A percentile compares a stretch with the other conserved stretches of the same genome.
These are phyloP conservation scores for Pluvialis apricaria DNA, from an alignment of 2,113 vertebrate genomes.

Conservation along the genomic window DNA sequence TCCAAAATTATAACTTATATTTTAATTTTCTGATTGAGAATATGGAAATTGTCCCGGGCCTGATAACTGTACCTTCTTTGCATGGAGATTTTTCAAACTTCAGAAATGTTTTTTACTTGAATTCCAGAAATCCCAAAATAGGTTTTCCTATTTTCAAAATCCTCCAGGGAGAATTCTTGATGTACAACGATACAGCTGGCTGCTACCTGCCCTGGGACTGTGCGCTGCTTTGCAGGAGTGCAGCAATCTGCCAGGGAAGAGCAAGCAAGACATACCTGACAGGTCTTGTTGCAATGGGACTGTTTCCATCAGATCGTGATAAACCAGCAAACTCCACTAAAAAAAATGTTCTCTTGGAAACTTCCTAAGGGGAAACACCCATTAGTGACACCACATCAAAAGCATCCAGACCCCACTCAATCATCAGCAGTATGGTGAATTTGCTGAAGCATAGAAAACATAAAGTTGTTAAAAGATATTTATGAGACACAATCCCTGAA, in stretches of 20 bases:
- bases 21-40: neutral
- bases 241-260: neutral
- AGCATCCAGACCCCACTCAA: neutral
- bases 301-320: neutral
- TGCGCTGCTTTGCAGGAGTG: neutral
- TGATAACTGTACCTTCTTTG: neutral
- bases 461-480: neutral
- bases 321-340: neutral
- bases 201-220: neutral
- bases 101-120: neutral
- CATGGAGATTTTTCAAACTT: neutral
- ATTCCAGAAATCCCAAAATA: neutral
- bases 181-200: neutral
- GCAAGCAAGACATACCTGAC: neutral
- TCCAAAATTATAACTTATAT: neutral
- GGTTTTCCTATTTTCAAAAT: neutral
- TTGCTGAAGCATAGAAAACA: neutral
- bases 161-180: neutral
- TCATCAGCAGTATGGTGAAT: neutral
- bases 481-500: neutral
- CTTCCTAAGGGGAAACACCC: neutral
- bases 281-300: neutral
- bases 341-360: slow-evolving; percentile 10
- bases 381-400: neutral
- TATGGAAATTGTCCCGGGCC: neutral